Base-by-base conservation (phyloP, 2,888 invertebrate species). In the Ormyrus labotus region DNA sequence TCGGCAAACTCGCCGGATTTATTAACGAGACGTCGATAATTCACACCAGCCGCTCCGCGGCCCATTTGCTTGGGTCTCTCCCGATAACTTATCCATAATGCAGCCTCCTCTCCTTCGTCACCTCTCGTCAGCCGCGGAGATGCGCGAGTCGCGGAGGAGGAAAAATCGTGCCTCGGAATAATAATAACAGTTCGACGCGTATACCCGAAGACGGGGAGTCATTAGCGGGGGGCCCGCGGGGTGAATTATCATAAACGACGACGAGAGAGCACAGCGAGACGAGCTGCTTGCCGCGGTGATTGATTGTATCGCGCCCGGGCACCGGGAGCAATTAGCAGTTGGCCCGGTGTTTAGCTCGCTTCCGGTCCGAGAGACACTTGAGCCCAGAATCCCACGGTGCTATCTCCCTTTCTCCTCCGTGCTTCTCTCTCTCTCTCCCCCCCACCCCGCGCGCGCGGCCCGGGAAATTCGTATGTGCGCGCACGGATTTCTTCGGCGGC, bases 291-390 rank as follows among this genome's bases (percentile, higher is more conserved):
- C 6, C 60, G 63, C 3, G 2, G 68, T 77, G 77, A 77, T 77
- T 70, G 77, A 77, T 77, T 70, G 34, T 34, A 77, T 77, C 69
- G 77, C 34, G 55, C 63, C 55, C 55, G 63, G 77, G 34, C 34
- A 2, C 34, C 34, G 34, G 34, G 77, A 77, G 77, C 77, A 77
- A 77, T 77, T 77, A 77, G 77, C 55, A 69, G 51, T 60, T 34
- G 34, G 34, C 34, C 10, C 11, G 19, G 57, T 11, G 19, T 48
- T 10, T 47, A 19, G 34, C 13, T 9, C 7, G 76, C 69, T 76
- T 76, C 76, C 76, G 76, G 76, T 63, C 76, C 53, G 48, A 50
- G 57, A 47, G 47, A 19, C 47, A 53, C 68, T 77, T 34, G 34
- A 34, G 34, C 34, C 34, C 34, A 34, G 34, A 34, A 76, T 76